phyloP scores from a whole-genome alignment of 2,797 vertebrate species.

The Sebastes vulpes region DNA sequence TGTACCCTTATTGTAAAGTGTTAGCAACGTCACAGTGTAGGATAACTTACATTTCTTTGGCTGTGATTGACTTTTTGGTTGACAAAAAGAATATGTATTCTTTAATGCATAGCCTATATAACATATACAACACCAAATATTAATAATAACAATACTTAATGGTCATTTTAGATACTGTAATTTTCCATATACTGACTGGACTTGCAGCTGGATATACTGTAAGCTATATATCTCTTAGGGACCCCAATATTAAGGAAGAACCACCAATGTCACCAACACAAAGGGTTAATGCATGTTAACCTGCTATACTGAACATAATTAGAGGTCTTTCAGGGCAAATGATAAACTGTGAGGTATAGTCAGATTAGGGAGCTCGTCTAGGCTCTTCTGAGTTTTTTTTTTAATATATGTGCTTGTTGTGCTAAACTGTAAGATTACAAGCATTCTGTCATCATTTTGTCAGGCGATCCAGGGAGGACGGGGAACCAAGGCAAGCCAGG shows the following conservation, averaged over 20 bases:
- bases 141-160: no score
- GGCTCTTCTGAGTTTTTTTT: not conserved
- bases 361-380: not conserved
- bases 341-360: not conserved
- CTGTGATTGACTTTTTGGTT: not conserved
- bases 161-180: no score
- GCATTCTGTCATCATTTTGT: conserved; percentile 47
- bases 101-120: not conserved
- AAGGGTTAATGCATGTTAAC: not conserved
- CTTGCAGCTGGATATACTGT: no score
- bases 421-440: not conserved
- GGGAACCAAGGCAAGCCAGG: conserved; percentile 93
- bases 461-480: conserved; percentile 90
- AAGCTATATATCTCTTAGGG: no score
- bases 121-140: not conserved
- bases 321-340: not conserved
- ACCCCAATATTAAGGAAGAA: not conserved
- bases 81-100: not conserved
- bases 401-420: not conserved
- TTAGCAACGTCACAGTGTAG: not conserved
- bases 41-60: not conserved
- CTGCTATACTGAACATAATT: not conserved
- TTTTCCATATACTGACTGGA: no score
- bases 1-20: no score
- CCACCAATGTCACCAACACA: not conserved